Conservation (phyloP, 2,113 vertebrate species). For the Actinemys pallida region DNA sequence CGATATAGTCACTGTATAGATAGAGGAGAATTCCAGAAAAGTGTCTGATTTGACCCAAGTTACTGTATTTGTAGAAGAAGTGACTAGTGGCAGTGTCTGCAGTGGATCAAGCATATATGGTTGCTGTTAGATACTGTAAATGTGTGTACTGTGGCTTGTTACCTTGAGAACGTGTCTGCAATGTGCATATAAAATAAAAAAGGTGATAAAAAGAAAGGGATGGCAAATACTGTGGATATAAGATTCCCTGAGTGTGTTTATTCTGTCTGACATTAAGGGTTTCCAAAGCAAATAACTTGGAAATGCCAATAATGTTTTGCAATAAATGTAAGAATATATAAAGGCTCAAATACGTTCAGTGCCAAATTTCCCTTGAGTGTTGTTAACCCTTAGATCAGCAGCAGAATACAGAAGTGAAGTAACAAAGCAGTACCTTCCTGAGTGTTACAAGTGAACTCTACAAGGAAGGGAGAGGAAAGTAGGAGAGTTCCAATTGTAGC, state of each 20-base stretch:
- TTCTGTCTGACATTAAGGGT: background rate
- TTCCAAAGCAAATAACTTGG: constrained; percentile 7
- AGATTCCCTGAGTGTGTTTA: background rate
- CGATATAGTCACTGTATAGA: background rate
- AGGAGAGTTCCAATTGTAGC: background rate
- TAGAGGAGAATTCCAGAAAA: background rate
- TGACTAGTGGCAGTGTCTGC: background rate
- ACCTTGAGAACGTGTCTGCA: background rate
- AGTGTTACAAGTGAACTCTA: background rate
- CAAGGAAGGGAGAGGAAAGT: background rate
- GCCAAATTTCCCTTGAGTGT: background rate
- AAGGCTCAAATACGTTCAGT: background rate
- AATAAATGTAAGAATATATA: background rate
- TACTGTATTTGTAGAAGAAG: background rate
- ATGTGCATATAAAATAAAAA: background rate
- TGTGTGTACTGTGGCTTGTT: background rate
- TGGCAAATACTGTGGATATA: background rate
- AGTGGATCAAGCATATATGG: background rate
- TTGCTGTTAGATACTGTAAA: background rate
- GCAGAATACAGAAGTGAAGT: background rate
- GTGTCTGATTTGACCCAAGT: background rate
- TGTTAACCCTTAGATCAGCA: background rate
- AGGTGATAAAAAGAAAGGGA: background rate
- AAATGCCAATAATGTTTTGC: background rate
- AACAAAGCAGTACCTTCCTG: background rate